Evolutionary conservation across 2,797 vertebrate genomes (phyloP).

Genomic region (Rallus crepitans): DNA sequence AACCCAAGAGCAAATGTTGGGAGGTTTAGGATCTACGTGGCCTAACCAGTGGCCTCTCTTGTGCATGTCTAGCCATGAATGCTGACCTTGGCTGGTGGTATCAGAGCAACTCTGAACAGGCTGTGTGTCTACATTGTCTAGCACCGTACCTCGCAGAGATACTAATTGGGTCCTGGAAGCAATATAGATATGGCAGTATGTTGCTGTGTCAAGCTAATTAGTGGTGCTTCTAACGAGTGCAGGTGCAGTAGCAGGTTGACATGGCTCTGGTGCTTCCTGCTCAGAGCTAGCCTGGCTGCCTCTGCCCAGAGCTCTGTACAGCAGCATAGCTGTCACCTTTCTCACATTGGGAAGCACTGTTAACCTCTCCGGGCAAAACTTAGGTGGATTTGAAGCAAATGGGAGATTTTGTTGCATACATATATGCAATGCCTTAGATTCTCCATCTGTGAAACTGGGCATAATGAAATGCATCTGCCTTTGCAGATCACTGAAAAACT

Average conservation of each 20-base stretch:
- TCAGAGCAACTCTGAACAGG: constrained; percentile 4
- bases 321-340: background rate
- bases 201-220: constrained; percentile 65
- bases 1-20: background rate
- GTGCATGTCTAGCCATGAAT: background rate
- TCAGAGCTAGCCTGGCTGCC: background rate
- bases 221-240: constrained; percentile 34
- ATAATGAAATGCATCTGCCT: background rate
- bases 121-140: background rate
- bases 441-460: constrained; percentile 7
- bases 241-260: constrained; percentile 50
- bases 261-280: background rate
- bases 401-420: background rate
- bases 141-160: constrained; percentile 33
- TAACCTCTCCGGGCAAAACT: background rate
- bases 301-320: background rate
- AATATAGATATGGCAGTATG: constrained; percentile 48
- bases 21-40: background rate
- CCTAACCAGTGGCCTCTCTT: background rate
- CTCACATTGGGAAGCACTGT: background rate
- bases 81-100: background rate
- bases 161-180: constrained; percentile 68
- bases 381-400: background rate
- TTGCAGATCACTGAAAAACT: background rate
- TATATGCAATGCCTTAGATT: background rate